A percentile compares a stretch with the other conserved stretches of the same genome.
These are phyloP conservation scores for Physeter macrocephalus DNA, from an alignment of 2,113 vertebrate genomes.

Conservation along the genomic window DNA sequence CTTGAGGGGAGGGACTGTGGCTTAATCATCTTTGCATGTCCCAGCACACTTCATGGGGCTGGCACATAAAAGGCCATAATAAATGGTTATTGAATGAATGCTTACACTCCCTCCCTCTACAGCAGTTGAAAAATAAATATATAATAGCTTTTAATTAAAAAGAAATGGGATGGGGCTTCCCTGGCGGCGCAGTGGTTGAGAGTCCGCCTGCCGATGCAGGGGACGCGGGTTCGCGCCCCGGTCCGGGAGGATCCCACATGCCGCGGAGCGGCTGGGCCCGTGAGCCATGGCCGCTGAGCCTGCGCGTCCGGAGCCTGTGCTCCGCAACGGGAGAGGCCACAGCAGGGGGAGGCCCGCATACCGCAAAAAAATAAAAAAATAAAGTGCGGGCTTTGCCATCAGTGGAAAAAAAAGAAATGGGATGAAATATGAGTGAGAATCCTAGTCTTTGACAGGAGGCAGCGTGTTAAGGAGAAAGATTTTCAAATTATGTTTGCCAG, in stretches of 20 bases:
- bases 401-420: slow-evolving; percentile 47
- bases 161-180: not conserved
- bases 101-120: not conserved
- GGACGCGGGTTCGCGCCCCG: too few species aligned
- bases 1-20: not conserved
- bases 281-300: too few species aligned
- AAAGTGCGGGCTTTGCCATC: too few species aligned
- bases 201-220: too few species aligned
- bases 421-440: slow-evolving; percentile 41
- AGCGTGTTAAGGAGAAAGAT: not conserved
- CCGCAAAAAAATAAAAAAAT: slow-evolving; percentile 48
- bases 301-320: too few species aligned
- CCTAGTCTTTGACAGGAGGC: slow-evolving; percentile 12
- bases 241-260: too few species aligned
- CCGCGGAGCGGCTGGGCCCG: too few species aligned
- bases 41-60: not conserved
- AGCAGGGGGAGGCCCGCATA: too few species aligned
- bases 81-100: not conserved
- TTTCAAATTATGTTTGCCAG: slow-evolving; percentile 30
- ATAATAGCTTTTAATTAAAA: slow-evolving; percentile 67
- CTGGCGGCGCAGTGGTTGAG: too few species aligned
- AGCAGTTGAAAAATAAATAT: slow-evolving; percentile 41
- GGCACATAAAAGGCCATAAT: not conserved
- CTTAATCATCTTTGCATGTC: not conserved
- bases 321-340: too few species aligned